Percentiles rank a stretch among this genome's conserved stretches.
These are phyloP conservation scores for Euproctis similis DNA, from an alignment of 2,888 invertebrate species.

Conservation along the genomic window DNA sequence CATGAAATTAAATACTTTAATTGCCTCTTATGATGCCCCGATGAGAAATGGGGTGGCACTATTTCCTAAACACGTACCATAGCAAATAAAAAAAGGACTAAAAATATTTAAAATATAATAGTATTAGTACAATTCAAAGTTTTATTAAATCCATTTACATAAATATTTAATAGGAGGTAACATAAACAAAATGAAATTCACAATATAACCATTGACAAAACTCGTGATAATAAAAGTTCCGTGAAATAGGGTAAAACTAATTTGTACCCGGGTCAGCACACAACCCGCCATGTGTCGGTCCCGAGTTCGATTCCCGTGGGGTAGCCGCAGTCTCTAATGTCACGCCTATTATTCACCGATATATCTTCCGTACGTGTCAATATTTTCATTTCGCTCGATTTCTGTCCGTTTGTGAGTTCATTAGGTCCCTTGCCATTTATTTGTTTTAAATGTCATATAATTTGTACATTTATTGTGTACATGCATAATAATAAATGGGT, in stretches of 20 bases:
- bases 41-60: too few relatives aligned
- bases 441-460: constrained; percentile 24
- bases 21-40: too few relatives aligned
- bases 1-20: too few relatives aligned
- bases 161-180: neutral
- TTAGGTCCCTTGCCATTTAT: constrained; percentile 29
- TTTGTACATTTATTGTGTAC: too few relatives aligned
- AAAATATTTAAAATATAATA: too few relatives aligned
- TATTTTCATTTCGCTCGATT: constrained; percentile 60
- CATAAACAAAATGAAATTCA: constrained; percentile 9
- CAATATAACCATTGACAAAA: constrained; percentile 24
- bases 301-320: constrained; percentile 63
- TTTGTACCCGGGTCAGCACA: constrained; percentile 41
- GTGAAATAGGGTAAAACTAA: constrained; percentile 72
- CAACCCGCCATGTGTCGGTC: constrained; percentile 59
- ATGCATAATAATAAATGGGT: too few relatives aligned
- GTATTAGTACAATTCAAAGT: too few relatives aligned
- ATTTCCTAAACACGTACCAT: too few relatives aligned
- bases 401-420: constrained; percentile 52
- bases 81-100: too few relatives aligned
- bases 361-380: constrained; percentile 64
- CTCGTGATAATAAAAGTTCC: constrained; percentile 53
- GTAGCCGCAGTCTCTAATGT: constrained; percentile 57
- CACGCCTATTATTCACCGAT: constrained; percentile 71
- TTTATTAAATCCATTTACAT: too few relatives aligned